Percentiles rank a stretch among this genome's conserved stretches.
Conservation (phyloP, 2,797 vertebrate species). For the Forpus xanthops region DNA sequence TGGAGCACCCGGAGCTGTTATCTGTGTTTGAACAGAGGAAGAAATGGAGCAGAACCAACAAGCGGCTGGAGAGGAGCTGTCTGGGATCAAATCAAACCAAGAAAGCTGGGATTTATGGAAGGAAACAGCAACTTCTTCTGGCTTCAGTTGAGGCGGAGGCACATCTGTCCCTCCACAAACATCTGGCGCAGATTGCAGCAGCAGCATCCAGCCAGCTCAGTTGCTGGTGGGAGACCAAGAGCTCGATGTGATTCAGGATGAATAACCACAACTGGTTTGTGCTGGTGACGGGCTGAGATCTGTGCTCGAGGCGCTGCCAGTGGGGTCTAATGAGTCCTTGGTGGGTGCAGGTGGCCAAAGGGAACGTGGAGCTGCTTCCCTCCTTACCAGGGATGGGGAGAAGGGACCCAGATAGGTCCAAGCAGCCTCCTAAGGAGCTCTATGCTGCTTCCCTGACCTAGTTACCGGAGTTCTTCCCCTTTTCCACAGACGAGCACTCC, state of each 20-base stretch:
- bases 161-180: constrained; percentile 66
- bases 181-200: constrained; percentile 22
- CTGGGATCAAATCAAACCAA: not conserved
- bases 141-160: constrained; percentile 1
- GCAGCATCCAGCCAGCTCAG: constrained; percentile 60
- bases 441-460: not conserved
- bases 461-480: not conserved
- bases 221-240: not conserved
- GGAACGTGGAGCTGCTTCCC: accelerated
- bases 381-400: accelerated
- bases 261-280: not conserved
- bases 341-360: accelerated
- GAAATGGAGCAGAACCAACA: not conserved
- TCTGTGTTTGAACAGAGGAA: not conserved
- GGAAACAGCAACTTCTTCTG: constrained; percentile 36
- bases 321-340: accelerated
- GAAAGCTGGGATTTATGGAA: constrained; percentile 65
- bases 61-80: not conserved
- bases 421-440: accelerated
- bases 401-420: accelerated
- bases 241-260: not conserved
- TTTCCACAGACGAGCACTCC: not conserved
- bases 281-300: not conserved
- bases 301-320: constrained; percentile 38
- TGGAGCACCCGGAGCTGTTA: accelerated